Conservation (phyloP, 2,888 invertebrate genomes). For the Melanostoma scalare region DNA sequence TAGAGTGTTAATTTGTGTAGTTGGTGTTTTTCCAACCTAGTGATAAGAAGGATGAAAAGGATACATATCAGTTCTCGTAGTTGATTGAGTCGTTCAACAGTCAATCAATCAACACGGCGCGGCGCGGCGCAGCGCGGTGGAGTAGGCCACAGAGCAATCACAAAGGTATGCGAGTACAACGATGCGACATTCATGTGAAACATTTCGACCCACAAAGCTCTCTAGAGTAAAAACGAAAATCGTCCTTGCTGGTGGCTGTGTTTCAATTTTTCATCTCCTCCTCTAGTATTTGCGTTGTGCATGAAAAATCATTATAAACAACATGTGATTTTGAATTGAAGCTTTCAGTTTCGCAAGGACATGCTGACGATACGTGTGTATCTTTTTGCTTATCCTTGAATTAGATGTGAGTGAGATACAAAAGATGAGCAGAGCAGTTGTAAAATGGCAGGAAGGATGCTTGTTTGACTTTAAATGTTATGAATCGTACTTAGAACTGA, state of each 20-base stretch:
- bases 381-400: slow-evolving; percentile 69
- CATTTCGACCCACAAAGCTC: slow-evolving; percentile 51
- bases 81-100: slow-evolving; percentile 47
- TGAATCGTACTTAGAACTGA: slow-evolving; percentile 41
- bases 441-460: slow-evolving; percentile 52
- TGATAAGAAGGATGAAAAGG: slow-evolving; percentile 51
- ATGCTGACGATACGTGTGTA: slow-evolving; percentile 44
- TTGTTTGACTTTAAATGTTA: slow-evolving; percentile 49
- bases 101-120: slow-evolving; percentile 26
- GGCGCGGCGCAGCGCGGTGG: slow-evolving; percentile 51
- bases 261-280: slow-evolving; percentile 53
- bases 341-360: slow-evolving; percentile 55
- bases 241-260: slow-evolving; percentile 69
- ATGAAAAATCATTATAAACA: slow-evolving; percentile 69
- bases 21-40: slow-evolving; percentile 12
- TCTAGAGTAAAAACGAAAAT: slow-evolving; percentile 43
- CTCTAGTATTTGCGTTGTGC: slow-evolving; percentile 71
- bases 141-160: slow-evolving; percentile 18
- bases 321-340: slow-evolving; percentile 68
- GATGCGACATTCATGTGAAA: slow-evolving; percentile 52
- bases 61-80: slow-evolving; percentile 53
- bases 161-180: slow-evolving; percentile 57
- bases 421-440: slow-evolving; percentile 61
- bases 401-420: slow-evolving; percentile 65
- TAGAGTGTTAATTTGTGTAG: slow-evolving; percentile 52